A percentile compares a stretch with the other conserved stretches of the same genome.
Evolutionary conservation across 2,888 invertebrate genomes (phyloP).

Genomic region (Malacosoma neustria): DNA sequence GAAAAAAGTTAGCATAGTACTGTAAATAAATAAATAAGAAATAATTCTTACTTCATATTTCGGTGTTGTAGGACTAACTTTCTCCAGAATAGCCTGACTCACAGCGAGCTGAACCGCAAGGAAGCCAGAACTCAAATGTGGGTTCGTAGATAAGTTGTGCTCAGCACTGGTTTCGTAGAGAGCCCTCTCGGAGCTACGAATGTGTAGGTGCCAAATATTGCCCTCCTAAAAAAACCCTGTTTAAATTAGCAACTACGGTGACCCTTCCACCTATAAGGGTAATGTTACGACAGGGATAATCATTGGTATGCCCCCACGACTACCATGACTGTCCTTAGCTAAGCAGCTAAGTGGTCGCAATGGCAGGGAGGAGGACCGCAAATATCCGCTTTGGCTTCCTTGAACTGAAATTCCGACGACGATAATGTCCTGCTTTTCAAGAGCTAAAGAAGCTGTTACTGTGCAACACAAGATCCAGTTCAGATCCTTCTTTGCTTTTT

Average conservation of each 20-base stretch:
- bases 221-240: slow-evolving; percentile 19
- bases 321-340: too few relatives aligned
- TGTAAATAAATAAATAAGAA: too few relatives aligned
- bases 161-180: slow-evolving; percentile 17
- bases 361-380: slow-evolving; percentile 24
- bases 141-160: slow-evolving; percentile 17
- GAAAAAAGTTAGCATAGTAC: too few relatives aligned
- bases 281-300: too few relatives aligned
- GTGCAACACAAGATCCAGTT: too few relatives aligned
- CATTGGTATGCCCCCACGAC: too few relatives aligned
- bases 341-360: too few relatives aligned
- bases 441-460: too few relatives aligned
- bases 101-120: slow-evolving; percentile 48
- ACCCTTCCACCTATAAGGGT: too few relatives aligned
- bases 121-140: slow-evolving; percentile 44
- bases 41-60: slow-evolving; percentile 29
- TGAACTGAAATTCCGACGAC: neutral
- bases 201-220: slow-evolving; percentile 37
- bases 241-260: too few relatives aligned
- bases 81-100: slow-evolving; percentile 40
- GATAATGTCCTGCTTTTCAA: too few relatives aligned
- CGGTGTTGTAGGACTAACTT: slow-evolving; percentile 14
- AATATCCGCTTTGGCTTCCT: slow-evolving; percentile 17
- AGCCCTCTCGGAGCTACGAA: slow-evolving; percentile 50
- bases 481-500: too few relatives aligned